These are phyloP conservation scores for Condylura cristata DNA, from an alignment of 2,113 vertebrate genomes.

Conservation along the genomic window DNA sequence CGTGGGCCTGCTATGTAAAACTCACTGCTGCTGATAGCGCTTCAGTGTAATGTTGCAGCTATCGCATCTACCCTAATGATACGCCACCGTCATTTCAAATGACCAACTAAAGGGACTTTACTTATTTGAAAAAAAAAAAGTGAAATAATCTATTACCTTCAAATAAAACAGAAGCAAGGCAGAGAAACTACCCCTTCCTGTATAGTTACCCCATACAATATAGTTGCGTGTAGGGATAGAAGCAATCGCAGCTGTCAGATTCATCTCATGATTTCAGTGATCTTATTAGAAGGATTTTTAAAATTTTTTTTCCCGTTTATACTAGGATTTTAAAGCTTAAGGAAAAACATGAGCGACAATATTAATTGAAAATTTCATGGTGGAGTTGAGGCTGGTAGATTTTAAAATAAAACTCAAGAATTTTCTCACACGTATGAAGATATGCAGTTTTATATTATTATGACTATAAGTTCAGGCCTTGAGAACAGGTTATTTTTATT, in stretches of 20 bases:
- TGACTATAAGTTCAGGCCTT: not conserved
- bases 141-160: not conserved
- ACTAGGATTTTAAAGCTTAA: not conserved
- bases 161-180: not conserved
- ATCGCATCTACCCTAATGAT: not conserved
- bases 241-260: not conserved
- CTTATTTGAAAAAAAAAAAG: not conserved
- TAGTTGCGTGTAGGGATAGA: not conserved
- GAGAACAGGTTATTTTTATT: not conserved
- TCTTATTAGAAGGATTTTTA: not conserved
- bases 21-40: not conserved
- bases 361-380: not conserved
- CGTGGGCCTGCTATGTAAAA: not conserved
- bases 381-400: not conserved
- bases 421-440: not conserved
- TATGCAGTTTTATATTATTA: not conserved
- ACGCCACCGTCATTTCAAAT: not conserved
- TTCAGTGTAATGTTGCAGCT: not conserved
- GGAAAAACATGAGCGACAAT: not conserved
- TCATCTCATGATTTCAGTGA: not conserved
- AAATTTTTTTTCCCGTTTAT: not conserved
- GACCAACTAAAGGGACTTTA: not conserved
- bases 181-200: not conserved
- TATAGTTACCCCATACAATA: not conserved
- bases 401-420: not conserved